Evolutionary conservation across 2,888 invertebrate genomes (phyloP).

Genomic region (Agrenia bidenticulata): DNA sequence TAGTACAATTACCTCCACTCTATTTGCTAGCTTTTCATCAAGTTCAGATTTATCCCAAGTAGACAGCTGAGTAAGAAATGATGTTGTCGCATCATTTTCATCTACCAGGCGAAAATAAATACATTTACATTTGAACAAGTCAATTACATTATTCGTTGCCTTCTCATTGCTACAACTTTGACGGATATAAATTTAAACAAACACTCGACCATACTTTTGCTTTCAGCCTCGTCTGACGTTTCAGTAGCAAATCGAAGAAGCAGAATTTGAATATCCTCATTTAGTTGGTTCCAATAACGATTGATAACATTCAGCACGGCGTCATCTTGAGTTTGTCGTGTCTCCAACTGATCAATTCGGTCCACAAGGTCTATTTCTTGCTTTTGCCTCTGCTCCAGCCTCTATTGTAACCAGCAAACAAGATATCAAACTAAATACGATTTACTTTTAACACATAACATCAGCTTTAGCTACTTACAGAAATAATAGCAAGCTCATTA

Average conservation of each 20-base stretch:
- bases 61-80: constrained; percentile 90
- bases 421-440: not conserved
- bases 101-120: constrained; percentile 66
- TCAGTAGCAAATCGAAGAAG: constrained; percentile 81
- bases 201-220: constrained; percentile 67
- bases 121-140: too few relatives aligned
- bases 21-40: constrained; percentile 90
- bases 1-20: constrained; percentile 68
- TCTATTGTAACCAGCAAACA: constrained; percentile 59
- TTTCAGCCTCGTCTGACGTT: constrained; percentile 93
- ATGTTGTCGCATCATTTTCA: constrained; percentile 94
- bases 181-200: not conserved
- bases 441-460: too few relatives aligned
- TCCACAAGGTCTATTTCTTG: constrained; percentile 84
- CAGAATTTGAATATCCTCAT: constrained; percentile 92
- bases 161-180: too few relatives aligned
- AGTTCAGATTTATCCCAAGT: constrained; percentile 98
- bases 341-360: constrained; percentile 89
- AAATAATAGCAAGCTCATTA: not conserved
- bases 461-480: too few relatives aligned
- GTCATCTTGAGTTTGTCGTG: constrained; percentile 94
- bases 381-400: constrained; percentile 87
- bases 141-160: too few relatives aligned
- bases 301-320: constrained; percentile 97
- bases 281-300: constrained; percentile 93